Percentiles rank a stretch among this genome's conserved stretches.
Conservation (phyloP, 2,888 invertebrate species). For the Trichopria drosophilae region DNA sequence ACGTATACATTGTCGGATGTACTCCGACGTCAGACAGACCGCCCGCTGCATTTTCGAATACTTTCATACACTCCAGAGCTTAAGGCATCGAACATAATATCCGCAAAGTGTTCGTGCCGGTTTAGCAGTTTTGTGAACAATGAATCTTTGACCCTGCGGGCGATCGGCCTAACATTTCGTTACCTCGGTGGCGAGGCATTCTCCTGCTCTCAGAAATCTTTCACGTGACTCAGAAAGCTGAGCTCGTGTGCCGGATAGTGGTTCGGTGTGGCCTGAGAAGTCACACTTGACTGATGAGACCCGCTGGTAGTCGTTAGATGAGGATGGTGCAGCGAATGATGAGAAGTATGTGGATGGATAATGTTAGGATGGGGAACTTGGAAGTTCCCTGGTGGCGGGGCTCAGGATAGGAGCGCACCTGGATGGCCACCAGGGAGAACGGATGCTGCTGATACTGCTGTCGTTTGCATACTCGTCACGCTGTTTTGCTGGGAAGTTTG, state of each 20-base stretch:
- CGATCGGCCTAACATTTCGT: too few species aligned
- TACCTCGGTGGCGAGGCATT: constrained; percentile 50
- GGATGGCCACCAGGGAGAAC: constrained; percentile 55
- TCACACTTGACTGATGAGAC: constrained; percentile 47
- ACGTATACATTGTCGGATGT: constrained; percentile 31
- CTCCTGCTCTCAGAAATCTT: constrained; percentile 56
- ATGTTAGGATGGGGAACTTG: constrained; percentile 58
- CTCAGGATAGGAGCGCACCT: constrained; percentile 58
- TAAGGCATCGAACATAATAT: too few species aligned
- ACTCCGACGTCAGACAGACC: constrained; percentile 10
- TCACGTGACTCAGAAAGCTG: constrained; percentile 52
- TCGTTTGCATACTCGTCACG: constrained; percentile 45
- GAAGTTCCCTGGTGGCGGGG: constrained; percentile 59
- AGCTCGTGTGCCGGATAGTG: constrained; percentile 56
- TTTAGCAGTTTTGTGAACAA: constrained; percentile 11
- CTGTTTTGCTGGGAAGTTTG: constrained; percentile 55
- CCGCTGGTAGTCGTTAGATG: constrained; percentile 50
- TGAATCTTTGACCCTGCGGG: too few species aligned
- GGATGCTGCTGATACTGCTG: constrained; percentile 50
- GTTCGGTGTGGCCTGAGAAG: constrained; percentile 48
- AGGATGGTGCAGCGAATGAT: constrained; percentile 49
- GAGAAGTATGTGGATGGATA: constrained; percentile 52
- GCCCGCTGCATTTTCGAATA: too few species aligned
- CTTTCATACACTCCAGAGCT: too few species aligned
- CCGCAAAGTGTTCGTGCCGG: background rate